Conservation (phyloP, 2,888 invertebrate genomes). For the Halictus ligatus region DNA sequence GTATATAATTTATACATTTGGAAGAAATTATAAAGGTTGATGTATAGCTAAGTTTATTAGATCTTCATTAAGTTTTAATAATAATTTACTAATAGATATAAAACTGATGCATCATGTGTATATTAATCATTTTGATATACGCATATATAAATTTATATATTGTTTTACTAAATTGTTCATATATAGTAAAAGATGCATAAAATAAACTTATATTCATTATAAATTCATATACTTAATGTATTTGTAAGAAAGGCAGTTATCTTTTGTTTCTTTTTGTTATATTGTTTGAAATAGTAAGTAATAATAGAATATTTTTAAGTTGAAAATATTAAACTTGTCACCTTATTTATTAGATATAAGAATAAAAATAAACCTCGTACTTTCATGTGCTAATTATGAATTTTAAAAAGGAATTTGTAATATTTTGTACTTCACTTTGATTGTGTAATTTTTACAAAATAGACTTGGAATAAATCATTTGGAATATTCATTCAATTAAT, state of each 20-base stretch:
- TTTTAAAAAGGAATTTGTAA: background rate
- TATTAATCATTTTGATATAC: background rate
- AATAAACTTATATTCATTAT: background rate
- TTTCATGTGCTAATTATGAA: background rate
- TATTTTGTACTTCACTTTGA: slow-evolving; percentile 16
- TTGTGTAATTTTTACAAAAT: slow-evolving; percentile 9
- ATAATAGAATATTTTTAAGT: background rate
- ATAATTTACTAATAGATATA: background rate
- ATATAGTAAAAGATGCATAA: background rate
- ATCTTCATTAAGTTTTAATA: background rate
- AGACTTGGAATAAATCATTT: background rate
- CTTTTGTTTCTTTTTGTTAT: background rate
- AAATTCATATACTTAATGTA: background rate
- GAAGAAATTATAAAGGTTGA: background rate
- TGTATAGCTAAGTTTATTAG: background rate
- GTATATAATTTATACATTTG: background rate
- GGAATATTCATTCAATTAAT: background rate
- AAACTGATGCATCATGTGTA: background rate
- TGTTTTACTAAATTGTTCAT: background rate
- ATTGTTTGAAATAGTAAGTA: background rate
- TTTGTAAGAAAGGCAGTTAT: background rate
- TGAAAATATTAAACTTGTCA: background rate
- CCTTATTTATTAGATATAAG: background rate
- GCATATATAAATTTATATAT: background rate
- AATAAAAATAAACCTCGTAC: background rate